Percentiles rank a stretch among this genome's conserved stretches.
Conservation (phyloP, 1,140 invertebrate species). For the Lasioglossum albipes region DNA sequence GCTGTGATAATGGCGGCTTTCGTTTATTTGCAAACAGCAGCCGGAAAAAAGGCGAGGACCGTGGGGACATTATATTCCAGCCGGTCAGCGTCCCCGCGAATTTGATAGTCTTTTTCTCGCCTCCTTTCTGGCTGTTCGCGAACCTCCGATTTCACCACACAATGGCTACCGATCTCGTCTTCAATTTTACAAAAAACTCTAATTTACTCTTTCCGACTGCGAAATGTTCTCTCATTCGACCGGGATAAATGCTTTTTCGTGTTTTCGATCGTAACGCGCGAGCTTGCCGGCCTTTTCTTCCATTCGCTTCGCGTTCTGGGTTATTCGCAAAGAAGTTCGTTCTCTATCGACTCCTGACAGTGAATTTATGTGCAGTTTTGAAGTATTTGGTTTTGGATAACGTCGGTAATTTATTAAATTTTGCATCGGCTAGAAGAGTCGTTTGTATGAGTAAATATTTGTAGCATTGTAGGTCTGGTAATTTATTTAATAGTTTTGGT, state of each 20-base stretch:
- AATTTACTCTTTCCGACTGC: background rate
- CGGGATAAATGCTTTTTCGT: background rate
- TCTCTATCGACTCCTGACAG: no score
- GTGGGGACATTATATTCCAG: conserved; percentile 40
- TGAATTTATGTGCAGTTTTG: no score
- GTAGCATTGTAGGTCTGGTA: no score
- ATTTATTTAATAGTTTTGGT: no score
- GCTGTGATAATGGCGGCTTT: conserved; percentile 74
- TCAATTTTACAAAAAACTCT: background rate
- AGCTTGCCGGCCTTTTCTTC: no score
- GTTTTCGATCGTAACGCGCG: no score
- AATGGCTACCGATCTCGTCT: background rate
- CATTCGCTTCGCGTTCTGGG: no score
- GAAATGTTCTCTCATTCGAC: background rate
- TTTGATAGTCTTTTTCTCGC: conserved; percentile 30
- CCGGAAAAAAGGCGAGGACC: conserved; percentile 61
- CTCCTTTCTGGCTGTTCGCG: background rate
- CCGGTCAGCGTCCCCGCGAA: conserved; percentile 19
- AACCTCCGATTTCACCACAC: background rate
- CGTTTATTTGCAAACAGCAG: conserved; percentile 71
- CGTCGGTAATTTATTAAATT: no score
- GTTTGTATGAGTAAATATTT: no score
- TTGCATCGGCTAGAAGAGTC: no score
- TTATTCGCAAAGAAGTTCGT: no score
- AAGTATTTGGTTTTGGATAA: no score